These are phyloP conservation scores for Rhogogaster chlorosoma DNA, from an alignment of 2,888 invertebrate species.

Conservation along the genomic window DNA sequence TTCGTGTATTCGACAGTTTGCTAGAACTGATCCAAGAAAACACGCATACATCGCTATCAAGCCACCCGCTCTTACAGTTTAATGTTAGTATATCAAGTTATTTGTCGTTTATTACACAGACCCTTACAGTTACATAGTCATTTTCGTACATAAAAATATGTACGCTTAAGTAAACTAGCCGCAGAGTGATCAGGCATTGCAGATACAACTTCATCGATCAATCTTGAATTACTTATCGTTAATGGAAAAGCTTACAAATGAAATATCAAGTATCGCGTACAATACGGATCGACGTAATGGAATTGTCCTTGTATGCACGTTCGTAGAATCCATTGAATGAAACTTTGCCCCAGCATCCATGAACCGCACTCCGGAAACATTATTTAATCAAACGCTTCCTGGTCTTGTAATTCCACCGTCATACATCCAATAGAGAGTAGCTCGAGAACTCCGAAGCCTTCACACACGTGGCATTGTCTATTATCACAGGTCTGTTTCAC, in stretches of 20 bases:
- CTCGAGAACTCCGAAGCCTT: neutral
- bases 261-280: slow-evolving; percentile 32
- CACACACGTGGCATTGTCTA: slow-evolving; percentile 7
- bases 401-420: slow-evolving; percentile 40
- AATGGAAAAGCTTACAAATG: slow-evolving; percentile 5
- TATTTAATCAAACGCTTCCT: slow-evolving; percentile 46
- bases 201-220: slow-evolving; percentile 11
- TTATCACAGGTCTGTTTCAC: neutral
- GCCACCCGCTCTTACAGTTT: neutral
- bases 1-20: neutral
- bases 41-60: neutral
- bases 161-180: neutral
- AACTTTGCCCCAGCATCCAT: slow-evolving; percentile 18
- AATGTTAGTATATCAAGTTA: slow-evolving; percentile 9
- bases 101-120: neutral
- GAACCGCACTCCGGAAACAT: slow-evolving; percentile 44
- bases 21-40: slow-evolving; percentile 2
- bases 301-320: slow-evolving; percentile 30
- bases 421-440: slow-evolving; percentile 11
- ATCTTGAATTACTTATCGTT: slow-evolving; percentile 35
- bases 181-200: neutral
- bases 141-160: neutral
- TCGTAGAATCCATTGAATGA: slow-evolving; percentile 29
- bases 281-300: neutral
- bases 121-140: neutral